These are phyloP conservation scores for Noctua pronuba DNA, from an alignment of 2,888 invertebrate species.

Conservation along the genomic window DNA sequence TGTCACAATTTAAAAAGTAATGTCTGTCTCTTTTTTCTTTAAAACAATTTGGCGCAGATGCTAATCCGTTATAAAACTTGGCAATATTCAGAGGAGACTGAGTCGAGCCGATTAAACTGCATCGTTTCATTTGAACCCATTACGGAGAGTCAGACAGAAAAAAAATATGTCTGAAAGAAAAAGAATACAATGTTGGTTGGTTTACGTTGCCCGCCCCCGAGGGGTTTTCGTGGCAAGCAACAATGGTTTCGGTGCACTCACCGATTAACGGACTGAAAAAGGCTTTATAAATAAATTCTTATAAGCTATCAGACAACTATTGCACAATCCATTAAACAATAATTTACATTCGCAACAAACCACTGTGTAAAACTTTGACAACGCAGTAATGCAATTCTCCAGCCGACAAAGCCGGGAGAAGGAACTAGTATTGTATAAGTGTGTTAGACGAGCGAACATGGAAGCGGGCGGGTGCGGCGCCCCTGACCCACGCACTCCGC, in stretches of 20 bases:
- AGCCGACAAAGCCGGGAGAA: constrained; percentile 8
- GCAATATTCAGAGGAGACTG: constrained; percentile 34
- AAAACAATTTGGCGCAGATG: constrained; percentile 44
- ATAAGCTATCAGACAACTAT: background rate
- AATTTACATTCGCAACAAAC: constrained; percentile 7
- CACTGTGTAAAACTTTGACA: constrained; percentile 1
- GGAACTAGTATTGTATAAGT: constrained; percentile 47
- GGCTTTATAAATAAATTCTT: background rate
- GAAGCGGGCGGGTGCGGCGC: constrained; percentile 69
- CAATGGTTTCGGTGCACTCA: background rate
- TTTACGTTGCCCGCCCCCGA: constrained; percentile 2
- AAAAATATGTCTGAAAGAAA: constrained; percentile 29
- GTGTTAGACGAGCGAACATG: constrained; percentile 50
- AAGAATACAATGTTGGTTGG: constrained; percentile 16
- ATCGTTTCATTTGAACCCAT: constrained; percentile 57
- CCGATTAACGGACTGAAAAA: constrained; percentile 9
- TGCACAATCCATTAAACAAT: background rate
- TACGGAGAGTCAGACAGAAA: constrained; percentile 48
- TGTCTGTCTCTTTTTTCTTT: constrained; percentile 18
- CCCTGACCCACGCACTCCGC: constrained; percentile 86
- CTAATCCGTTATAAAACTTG: constrained; percentile 47
- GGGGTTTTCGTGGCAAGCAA: constrained; percentile 15
- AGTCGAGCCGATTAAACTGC: constrained; percentile 45
- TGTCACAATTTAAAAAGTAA: constrained; percentile 13
- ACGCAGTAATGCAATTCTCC: background rate